Base-by-base conservation (phyloP, 2,888 invertebrate species). In the Teleogryllus oceanicus region DNA sequence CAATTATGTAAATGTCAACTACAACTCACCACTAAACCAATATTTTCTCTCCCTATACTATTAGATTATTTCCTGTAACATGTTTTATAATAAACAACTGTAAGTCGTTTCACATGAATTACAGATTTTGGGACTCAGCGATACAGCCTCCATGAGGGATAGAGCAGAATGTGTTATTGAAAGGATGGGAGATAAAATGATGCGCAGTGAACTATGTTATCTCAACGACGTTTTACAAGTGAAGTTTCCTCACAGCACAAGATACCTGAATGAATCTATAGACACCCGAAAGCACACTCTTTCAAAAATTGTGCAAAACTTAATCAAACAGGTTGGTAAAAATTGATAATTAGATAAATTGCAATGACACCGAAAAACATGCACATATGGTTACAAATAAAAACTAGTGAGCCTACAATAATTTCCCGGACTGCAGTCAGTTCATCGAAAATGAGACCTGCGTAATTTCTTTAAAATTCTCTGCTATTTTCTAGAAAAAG, bases 191-290 rank as follows among this genome's bases (percentile, higher is more conserved):
- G 83, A 18, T 85, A 87, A 84, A 84, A 83, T 84, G 5, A 2
- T 83, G 0, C 50, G 82, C 0, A 86, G 88, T 21, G 88, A 90
- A 82, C 85, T 91, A n/a, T 90, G 90, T 83, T 89, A 90, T 81
- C 84, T 91, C 76, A 91, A 91, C 83, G 86, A 86, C 37, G 85
- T 90, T 13, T 85, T 90, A 77, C 89, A 89, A 84, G 89, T 90
- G 11, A 86, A 88, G 62, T 90, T 90, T 83, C 89, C 90, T 1
- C 18, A 79, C 18, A 81, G 74, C 20, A n/a, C n/a, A 18, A 13
- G n/a, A 62, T 62, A 37, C 20, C 13, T 79, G 51, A 50, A 20
- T 51, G 24, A 21, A 16, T 49, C 16, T 20, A 4, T n/a, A 50
- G 50, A 16, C 37, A 51, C 16, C 2, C 20, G 18, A 37, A 78